Conservation (phyloP, 2,113 vertebrate genomes). For the Isurus oxyrinchus region DNA sequence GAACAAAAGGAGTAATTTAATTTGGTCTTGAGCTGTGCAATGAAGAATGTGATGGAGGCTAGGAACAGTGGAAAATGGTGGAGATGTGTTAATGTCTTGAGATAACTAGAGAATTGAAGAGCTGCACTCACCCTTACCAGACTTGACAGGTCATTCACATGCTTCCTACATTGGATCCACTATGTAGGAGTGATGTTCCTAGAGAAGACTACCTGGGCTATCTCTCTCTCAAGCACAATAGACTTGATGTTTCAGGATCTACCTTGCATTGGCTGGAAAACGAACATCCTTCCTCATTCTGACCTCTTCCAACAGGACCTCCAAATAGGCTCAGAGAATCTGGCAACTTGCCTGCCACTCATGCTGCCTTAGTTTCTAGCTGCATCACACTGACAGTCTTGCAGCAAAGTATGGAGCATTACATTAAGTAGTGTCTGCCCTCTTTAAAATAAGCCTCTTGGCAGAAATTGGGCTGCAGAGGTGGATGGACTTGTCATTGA, state of each 20-base stretch:
- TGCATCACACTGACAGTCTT: neutral
- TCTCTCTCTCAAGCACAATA: neutral
- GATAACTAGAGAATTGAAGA: neutral
- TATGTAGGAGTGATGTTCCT: neutral
- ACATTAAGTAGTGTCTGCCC: too few relatives aligned
- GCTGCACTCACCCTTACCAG: neutral
- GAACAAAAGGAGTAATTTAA: neutral
- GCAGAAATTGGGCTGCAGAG: neutral
- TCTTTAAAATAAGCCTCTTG: neutral
- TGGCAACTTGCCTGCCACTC: neutral
- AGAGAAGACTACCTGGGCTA: neutral
- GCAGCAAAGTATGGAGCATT: neutral
- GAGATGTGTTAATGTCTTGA: neutral
- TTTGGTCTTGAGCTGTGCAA: neutral
- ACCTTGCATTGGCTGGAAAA: neutral
- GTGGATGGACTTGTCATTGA: neutral
- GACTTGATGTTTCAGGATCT: neutral
- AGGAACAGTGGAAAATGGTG: neutral
- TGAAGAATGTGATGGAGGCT: neutral
- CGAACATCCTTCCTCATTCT: neutral
- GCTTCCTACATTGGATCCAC: neutral
- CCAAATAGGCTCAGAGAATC: neutral
- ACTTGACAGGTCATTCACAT: neutral
- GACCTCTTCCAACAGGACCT: neutral
- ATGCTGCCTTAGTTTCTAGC: neutral